phyloP scores from a whole-genome alignment of 2,888 invertebrate genomes.

The Athalia cordata region DNA sequence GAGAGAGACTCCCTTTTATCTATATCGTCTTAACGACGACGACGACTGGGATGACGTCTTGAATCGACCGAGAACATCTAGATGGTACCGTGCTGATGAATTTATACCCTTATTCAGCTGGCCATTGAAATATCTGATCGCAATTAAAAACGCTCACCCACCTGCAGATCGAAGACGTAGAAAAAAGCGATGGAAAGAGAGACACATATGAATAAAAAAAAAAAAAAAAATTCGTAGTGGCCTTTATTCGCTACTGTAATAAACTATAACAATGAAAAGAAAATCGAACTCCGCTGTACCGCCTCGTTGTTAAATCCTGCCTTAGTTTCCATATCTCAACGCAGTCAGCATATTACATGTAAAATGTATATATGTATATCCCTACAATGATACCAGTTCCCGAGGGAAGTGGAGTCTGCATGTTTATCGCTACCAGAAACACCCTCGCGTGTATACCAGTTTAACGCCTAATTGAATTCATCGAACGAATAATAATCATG shows the following conservation, averaged over 20 bases:
- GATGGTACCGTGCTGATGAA: too few species aligned
- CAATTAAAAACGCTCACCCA: conserved; percentile 17
- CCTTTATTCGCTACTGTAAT: too few species aligned
- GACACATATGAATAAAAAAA: too few species aligned
- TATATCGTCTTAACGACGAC: background rate
- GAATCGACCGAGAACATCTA: background rate
- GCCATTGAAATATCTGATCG: conserved; percentile 24
- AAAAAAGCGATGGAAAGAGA: too few species aligned
- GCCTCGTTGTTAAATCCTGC: background rate
- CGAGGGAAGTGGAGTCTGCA: background rate
- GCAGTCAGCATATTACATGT: too few species aligned
- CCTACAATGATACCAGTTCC: too few species aligned
- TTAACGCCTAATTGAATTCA: conserved; percentile 35
- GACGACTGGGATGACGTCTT: conserved; percentile 4
- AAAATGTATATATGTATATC: too few species aligned
- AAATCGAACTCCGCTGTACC: too few species aligned
- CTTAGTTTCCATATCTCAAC: too few species aligned
- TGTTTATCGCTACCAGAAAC: conserved; percentile 5
- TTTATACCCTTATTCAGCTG: background rate
- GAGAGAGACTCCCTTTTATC: background rate
- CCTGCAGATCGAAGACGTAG: too few species aligned
- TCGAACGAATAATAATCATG: conserved; percentile 33
- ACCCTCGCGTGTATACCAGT: background rate
- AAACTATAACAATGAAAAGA: too few species aligned
- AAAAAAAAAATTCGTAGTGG: too few species aligned